These are phyloP conservation scores for Schizopygopsis malacanthus DNA, from an alignment of 2,797 vertebrate genomes.

Conservation along the genomic window DNA sequence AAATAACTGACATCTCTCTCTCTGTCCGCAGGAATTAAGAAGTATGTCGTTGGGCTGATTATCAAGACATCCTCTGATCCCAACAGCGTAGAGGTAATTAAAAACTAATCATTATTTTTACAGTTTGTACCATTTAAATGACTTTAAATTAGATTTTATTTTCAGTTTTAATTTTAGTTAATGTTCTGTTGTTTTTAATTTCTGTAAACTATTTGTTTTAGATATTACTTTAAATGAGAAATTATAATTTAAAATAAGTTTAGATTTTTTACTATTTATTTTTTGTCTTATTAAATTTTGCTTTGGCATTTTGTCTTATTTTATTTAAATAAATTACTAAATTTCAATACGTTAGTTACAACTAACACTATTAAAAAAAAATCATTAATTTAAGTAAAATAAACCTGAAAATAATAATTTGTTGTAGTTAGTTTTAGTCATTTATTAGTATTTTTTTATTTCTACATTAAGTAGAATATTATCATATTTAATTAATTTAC, in stretches of 20 bases:
- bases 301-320: neutral
- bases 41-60: conserved; percentile 96
- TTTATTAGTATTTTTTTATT: no score
- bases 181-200: neutral
- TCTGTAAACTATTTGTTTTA: neutral
- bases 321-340: neutral
- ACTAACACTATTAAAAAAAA: neutral
- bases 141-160: neutral
- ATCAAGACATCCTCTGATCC: conserved; percentile 98
- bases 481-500: neutral
- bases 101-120: neutral
- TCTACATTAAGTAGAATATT: no score
- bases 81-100: conserved; percentile 88
- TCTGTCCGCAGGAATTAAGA: conserved; percentile 89
- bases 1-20: neutral
- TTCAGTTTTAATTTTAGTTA: neutral
- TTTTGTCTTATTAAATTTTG: neutral
- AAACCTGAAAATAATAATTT: neutral
- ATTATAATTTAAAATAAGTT: no score
- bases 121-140: neutral
- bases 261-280: no score
- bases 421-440: neutral
- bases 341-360: neutral
- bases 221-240: neutral
- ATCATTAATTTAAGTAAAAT: no score